These are phyloP conservation scores for Beaufortia kweichowensis DNA, from an alignment of 2,113 vertebrate species.

Conservation along the genomic window DNA sequence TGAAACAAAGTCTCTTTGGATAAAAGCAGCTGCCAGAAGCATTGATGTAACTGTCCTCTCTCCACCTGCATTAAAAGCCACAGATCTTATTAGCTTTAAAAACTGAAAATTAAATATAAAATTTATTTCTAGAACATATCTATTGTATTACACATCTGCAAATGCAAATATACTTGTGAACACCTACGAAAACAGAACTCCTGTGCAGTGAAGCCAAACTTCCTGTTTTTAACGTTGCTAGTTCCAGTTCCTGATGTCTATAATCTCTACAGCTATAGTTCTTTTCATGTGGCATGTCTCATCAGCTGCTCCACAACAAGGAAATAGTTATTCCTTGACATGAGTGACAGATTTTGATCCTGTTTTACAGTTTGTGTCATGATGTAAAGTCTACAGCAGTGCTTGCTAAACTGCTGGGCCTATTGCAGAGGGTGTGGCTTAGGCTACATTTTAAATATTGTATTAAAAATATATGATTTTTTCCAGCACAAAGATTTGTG, in stretches of 20 bases:
- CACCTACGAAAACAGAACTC: slow-evolving; percentile 14
- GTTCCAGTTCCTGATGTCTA: slow-evolving; percentile 3
- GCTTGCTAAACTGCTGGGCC: too few relatives aligned
- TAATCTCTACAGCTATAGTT: not conserved
- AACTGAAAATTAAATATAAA: too few relatives aligned
- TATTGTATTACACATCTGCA: not conserved
- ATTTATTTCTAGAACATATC: not conserved
- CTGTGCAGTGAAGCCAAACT: slow-evolving; percentile 7
- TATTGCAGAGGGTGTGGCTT: too few relatives aligned
- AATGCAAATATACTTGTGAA: not conserved
- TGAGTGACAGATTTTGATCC: not conserved
- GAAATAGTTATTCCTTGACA: slow-evolving; percentile 11
- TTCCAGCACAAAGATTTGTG: too few relatives aligned
- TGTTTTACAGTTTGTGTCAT: too few relatives aligned
- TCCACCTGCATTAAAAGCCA: not conserved
- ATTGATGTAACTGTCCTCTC: too few relatives aligned
- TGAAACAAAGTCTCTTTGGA: too few relatives aligned
- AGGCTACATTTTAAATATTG: too few relatives aligned
- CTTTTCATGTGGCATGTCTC: not conserved
- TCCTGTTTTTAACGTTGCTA: slow-evolving; percentile 1
- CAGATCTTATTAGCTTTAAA: not conserved
- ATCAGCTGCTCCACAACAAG: not conserved
- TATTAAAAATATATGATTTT: too few relatives aligned
- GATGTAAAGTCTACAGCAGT: too few relatives aligned
- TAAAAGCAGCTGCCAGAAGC: too few relatives aligned